These are phyloP conservation scores for Plebejus melissa DNA, from an alignment of 2,888 invertebrate species.

Conservation along the genomic window DNA sequence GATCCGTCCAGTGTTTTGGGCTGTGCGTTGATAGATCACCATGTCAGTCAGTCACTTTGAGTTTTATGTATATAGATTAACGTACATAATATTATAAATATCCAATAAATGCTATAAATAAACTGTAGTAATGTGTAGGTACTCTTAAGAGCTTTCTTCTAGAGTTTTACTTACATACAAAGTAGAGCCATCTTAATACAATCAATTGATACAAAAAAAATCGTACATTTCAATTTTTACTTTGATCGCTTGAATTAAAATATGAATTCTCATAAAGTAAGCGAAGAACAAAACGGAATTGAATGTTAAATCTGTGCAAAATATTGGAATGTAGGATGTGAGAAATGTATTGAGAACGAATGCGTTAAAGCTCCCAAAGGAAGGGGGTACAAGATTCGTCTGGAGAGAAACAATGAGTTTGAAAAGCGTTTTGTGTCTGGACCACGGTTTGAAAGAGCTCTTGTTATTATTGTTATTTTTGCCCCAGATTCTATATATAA, in stretches of 20 bases:
- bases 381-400: constrained; percentile 60
- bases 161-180: not conserved
- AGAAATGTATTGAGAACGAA: constrained; percentile 71
- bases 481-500: constrained; percentile 42
- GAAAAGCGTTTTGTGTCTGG: constrained; percentile 65
- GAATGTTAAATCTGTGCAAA: constrained; percentile 8
- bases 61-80: not conserved
- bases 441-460: constrained; percentile 45
- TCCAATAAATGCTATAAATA: too few species aligned
- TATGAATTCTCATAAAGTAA: constrained; percentile 1
- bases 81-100: not conserved
- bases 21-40: too few species aligned
- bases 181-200: not conserved
- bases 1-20: too few species aligned
- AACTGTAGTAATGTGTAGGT: too few species aligned
- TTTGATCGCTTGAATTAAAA: not conserved
- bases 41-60: too few species aligned
- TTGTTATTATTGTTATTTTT: constrained; percentile 46
- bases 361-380: constrained; percentile 56
- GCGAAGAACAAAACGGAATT: not conserved
- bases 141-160: not conserved
- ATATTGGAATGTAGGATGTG: constrained; percentile 46
- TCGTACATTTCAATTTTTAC: not conserved
- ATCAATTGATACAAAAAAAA: not conserved
- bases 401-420: constrained; percentile 63